Base-by-base conservation (phyloP, 2,113 vertebrate genomes). In the Microcebus murinus region DNA sequence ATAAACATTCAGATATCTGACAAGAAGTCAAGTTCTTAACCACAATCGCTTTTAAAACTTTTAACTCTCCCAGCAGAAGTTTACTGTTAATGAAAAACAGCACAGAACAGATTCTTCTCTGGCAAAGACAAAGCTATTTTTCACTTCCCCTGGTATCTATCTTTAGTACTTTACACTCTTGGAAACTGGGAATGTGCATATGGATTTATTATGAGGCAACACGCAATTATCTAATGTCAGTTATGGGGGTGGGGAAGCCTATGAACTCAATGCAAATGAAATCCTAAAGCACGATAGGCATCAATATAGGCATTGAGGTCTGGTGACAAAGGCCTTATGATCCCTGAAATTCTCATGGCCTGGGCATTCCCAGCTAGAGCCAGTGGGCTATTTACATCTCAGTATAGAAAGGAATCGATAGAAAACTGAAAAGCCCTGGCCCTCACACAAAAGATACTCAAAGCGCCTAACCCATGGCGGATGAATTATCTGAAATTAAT, bases 221-320 rank as follows among this genome's bases (percentile, higher is more conserved):
- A 90, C 1, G 20, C 95, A 80, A 97, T 96, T 90, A 98, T 96
- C 92, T 87, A 83, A 93, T 87, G 95, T 97, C 94, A 97, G 97
- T 73, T 25, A 87, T 55, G 63, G 68, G 97, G 45, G 50, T 50
- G 4, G 87, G 73, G 83, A 63, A 79, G 92, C 77, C 98, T 15
- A 79, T 76, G 94, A 96, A 90, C 93, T 97, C 97, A 95, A 95
- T 86, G 86, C 95, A 95, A 98, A 98, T 95, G 96, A 95, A 96
- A 84, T 90, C 57, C 68, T 79, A 61, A 97, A 96, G 94, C 84
- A 29, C 48, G 48, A 85, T 91, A 87, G 77, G 50, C 91, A 91
- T 97, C 97, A 98, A 98, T 87, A 96, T 14, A 93, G 86, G 82
- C 97, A 98, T 97, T 97, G 98, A 98, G 73, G 71, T 50, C 92